These are phyloP conservation scores for Sander lucioperca DNA, from an alignment of 2,113 vertebrate genomes.

Conservation along the genomic window DNA sequence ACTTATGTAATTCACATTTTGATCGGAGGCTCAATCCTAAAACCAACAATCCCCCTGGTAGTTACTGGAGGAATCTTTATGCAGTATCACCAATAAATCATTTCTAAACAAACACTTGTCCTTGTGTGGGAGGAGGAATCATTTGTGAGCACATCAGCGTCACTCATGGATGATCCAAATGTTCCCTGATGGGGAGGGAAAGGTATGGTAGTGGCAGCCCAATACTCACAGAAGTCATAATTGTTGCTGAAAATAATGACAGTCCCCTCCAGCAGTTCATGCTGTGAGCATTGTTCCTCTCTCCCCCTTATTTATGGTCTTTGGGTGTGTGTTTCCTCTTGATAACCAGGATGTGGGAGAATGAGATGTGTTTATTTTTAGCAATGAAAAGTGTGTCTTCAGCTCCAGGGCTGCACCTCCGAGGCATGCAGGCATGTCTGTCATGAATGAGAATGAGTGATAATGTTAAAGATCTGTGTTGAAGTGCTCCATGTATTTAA, in stretches of 20 bases:
- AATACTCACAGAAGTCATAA: constrained; percentile 39
- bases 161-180: constrained; percentile 50
- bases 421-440: constrained; percentile 29
- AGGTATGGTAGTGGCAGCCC: background rate
- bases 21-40: background rate
- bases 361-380: constrained; percentile 63
- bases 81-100: constrained; percentile 34
- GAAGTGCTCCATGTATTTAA: constrained; percentile 23
- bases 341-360: constrained; percentile 11
- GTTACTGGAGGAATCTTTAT: constrained; percentile 17
- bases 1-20: background rate
- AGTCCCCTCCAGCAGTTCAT: constrained; percentile 45
- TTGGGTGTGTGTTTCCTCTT: constrained; percentile 24
- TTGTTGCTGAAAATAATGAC: constrained; percentile 51
- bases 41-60: background rate
- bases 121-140: constrained; percentile 26
- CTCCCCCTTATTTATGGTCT: constrained; percentile 23
- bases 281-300: constrained; percentile 45
- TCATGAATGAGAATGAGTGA: constrained; percentile 33
- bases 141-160: constrained; percentile 20
- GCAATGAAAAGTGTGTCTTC: constrained; percentile 45
- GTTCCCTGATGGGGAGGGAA: constrained; percentile 7
- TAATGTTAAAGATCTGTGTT: constrained; percentile 8
- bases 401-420: constrained; percentile 26
- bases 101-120: constrained; percentile 29